Evolutionary conservation across 2,797 vertebrate genomes (phyloP).

Genomic region (Bovichtus variegatus): DNA sequence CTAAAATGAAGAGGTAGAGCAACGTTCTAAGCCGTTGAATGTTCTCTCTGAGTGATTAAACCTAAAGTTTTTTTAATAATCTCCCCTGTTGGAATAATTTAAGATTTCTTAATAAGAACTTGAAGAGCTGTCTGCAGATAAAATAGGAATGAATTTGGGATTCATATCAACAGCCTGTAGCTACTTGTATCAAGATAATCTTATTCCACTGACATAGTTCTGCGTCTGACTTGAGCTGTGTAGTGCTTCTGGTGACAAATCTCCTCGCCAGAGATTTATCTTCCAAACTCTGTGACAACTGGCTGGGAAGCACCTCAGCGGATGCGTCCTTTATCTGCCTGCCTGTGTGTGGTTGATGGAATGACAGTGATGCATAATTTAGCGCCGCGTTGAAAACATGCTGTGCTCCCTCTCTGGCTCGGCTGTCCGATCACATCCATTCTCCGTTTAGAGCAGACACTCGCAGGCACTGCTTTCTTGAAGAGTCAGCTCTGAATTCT

Average conservation of each 20-base stretch:
- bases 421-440: constrained; percentile 78
- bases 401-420: constrained; percentile 68
- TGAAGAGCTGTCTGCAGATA: constrained; percentile 38
- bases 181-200: constrained; percentile 68
- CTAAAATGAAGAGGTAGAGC: neutral
- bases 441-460: constrained; percentile 63
- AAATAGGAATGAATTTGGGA: constrained; percentile 51
- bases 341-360: constrained; percentile 80
- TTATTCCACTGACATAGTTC: constrained; percentile 69
- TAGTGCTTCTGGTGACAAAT: constrained; percentile 75
- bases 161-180: constrained; percentile 62
- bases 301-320: constrained; percentile 80
- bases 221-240: constrained; percentile 69
- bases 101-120: constrained; percentile 13
- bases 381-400: constrained; percentile 75
- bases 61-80: constrained; percentile 2
- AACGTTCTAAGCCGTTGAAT: no score
- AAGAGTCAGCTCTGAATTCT: constrained; percentile 46
- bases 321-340: constrained; percentile 80
- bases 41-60: constrained; percentile 24
- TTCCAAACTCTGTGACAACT: constrained; percentile 73
- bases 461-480: constrained; percentile 57
- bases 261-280: constrained; percentile 78
- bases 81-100: constrained; percentile 12
- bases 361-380: constrained; percentile 87